Evolutionary conservation across 2,113 vertebrate species (phyloP).

Genomic region (Lamprotornis superbus): DNA sequence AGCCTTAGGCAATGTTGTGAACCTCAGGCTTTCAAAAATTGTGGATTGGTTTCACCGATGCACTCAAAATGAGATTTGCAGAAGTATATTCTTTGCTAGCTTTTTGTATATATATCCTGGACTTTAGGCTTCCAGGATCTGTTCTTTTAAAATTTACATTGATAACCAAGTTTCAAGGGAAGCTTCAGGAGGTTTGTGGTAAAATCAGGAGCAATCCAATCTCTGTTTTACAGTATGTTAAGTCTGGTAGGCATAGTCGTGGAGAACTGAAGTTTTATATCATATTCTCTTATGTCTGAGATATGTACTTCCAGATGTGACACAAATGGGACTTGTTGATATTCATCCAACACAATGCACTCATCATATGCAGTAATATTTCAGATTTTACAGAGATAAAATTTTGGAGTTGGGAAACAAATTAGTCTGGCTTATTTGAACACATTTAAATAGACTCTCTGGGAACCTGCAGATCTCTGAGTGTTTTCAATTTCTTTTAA

Average conservation of each 20-base stretch:
- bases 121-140: not conserved
- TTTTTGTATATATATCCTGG: not conserved
- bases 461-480: not conserved
- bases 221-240: not conserved
- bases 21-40: not conserved
- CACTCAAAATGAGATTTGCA: not conserved
- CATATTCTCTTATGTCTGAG: not conserved
- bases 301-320: conserved; percentile 2
- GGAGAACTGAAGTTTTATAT: not conserved
- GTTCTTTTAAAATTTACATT: not conserved
- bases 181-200: not conserved
- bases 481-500: not conserved
- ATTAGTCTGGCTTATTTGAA: not conserved
- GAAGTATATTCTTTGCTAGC: fast-evolving
- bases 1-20: not conserved
- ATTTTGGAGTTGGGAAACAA: not conserved
- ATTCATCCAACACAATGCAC: not conserved
- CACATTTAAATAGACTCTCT: not conserved
- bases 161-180: not conserved
- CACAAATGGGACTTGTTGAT: not conserved
- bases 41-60: not conserved
- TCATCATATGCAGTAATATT: not conserved
- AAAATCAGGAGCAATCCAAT: not conserved
- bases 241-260: not conserved
- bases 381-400: not conserved